Percentiles rank a stretch among this genome's conserved stretches.
Evolutionary conservation across 2,113 vertebrate genomes (phyloP).

Genomic region (Apistogramma diplotaenia): DNA sequence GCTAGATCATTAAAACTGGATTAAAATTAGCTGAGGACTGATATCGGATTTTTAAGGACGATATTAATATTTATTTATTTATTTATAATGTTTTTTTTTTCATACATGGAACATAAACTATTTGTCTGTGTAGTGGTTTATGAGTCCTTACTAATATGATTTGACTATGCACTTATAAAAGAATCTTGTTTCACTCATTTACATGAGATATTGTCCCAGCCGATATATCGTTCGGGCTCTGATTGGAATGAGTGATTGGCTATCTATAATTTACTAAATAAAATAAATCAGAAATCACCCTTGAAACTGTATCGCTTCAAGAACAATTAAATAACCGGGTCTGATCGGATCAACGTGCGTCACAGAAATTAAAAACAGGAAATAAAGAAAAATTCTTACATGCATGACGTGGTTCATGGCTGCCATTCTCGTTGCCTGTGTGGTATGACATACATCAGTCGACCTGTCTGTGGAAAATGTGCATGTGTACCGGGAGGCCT

Average conservation of each 20-base stretch:
- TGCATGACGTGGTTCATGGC: neutral
- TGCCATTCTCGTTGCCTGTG: constrained; percentile 32
- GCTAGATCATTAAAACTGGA: no score
- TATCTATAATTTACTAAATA: neutral
- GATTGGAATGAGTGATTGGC: neutral
- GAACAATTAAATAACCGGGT: neutral
- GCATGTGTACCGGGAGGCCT: constrained; percentile 21
- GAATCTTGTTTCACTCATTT: no score
- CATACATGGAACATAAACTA: neutral
- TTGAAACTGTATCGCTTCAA: neutral
- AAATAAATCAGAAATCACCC: neutral
- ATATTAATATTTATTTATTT: no score
- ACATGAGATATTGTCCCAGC: no score
- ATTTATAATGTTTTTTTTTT: no score
- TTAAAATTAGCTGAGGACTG: no score
- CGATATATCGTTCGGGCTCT: neutral
- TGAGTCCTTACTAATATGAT: no score
- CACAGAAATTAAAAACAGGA: neutral
- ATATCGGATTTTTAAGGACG: no score
- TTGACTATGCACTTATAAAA: no score
- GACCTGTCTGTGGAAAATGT: constrained; percentile 46
- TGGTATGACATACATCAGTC: constrained; percentile 53
- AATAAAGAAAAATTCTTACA: neutral
- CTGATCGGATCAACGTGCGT: neutral
- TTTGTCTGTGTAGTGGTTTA: no score